Conservation (phyloP, 2,888 invertebrate species). For the Ommatoiulus sabulosus region DNA sequence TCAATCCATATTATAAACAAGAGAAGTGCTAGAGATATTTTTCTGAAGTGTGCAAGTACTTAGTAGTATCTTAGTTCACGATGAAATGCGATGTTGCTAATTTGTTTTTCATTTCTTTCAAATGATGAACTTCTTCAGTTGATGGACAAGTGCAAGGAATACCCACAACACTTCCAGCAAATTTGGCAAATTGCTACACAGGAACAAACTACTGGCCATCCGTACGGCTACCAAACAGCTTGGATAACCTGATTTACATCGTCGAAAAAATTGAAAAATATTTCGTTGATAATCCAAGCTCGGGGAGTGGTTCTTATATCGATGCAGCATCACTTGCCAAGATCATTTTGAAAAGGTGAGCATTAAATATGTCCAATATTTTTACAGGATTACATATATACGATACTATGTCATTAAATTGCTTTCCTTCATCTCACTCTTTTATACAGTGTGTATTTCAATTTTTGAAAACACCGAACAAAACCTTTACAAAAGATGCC, state of each 20-base stretch:
- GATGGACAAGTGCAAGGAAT: not conserved
- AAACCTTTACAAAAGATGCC: too few species aligned
- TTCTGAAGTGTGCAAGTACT: too few species aligned
- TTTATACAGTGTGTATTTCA: too few species aligned
- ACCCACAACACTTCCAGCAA: not conserved
- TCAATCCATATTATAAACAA: too few species aligned
- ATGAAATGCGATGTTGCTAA: not conserved
- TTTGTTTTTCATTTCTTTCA: not conserved
- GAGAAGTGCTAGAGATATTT: too few species aligned
- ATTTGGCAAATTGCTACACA: conserved; percentile 49
- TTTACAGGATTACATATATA: too few species aligned
- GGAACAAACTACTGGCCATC: conserved; percentile 51
- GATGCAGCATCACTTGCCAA: conserved; percentile 51
- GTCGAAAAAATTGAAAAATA: conserved; percentile 56
- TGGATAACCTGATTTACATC: conserved; percentile 56
- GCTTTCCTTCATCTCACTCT: too few species aligned
- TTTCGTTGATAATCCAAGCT: not conserved
- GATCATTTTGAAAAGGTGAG: conserved; percentile 52
- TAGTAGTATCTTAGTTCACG: too few species aligned
- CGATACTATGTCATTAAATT: too few species aligned
- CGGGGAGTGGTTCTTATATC: not conserved
- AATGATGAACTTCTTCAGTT: not conserved
- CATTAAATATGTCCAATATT: not conserved
- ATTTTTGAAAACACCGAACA: too few species aligned
- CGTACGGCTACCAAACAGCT: conserved; percentile 41